Evolutionary conservation across 2,888 invertebrate species (phyloP), one percentile per base, ranked within the genome.

Genomic region (Mimumesa dahlbomi): DNA sequence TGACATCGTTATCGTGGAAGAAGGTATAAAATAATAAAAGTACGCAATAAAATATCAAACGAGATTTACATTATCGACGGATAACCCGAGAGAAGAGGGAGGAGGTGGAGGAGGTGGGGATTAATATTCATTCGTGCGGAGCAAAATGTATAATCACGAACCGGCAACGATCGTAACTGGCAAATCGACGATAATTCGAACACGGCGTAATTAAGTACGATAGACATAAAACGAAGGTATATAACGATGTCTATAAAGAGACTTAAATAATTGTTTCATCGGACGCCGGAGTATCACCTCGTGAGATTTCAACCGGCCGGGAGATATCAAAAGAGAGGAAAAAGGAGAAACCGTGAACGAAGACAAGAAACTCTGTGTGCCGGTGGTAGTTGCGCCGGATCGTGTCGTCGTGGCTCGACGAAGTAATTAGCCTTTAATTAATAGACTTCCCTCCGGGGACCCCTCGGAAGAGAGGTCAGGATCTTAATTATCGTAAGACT

Each of bases 391-490:
- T 64, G 29, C 53, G 36, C 13, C 38, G 40, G 62, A 66, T 65
- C 49, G 61, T 57, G 68, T 62, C 49, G 61, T 54, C 69, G 75
- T 74, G 73, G 77, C 76, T 76, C 83, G 74, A 70, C 79, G 78
- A 81, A 82, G 83, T 85, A 88, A 88, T 88, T 88, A 86, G 84
- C 81, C 84, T 86, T 87, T 88, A 88, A 88, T 88, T 88, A 88
- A 88, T 87, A 84, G 83, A 86, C 84, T 83, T 79, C 77, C 71
- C 79, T 53, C 65, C 58, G 25, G 48, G 59, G 56, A 48, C 59
- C 50, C n/a, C 48, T 53, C 46, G 58, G 36, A 56, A 53, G 62
- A 16, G 69, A 75, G 81, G 77, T 80, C 80, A 66, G 79, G 77
- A 79, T 83, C 82, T 83, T 84, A 83, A 85, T 86, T 86, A 85